Evolutionary conservation across 2,888 invertebrate species (phyloP).

Genomic region (Cataglyphis livida): DNA sequence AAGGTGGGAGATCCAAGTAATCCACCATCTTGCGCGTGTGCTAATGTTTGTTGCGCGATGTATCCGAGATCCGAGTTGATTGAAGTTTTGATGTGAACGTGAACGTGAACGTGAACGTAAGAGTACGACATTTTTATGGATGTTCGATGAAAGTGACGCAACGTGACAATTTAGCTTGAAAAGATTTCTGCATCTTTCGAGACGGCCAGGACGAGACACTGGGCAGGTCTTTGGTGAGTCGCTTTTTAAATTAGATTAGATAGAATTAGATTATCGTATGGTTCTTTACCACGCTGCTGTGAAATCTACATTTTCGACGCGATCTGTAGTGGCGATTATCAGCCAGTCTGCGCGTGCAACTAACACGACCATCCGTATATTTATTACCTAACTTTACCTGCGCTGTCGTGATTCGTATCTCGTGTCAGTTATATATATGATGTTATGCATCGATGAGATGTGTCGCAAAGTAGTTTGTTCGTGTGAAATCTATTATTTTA

Average conservation of each 20-base stretch:
- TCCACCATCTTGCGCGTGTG: slow-evolving; percentile 13
- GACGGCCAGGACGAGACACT: slow-evolving; percentile 24
- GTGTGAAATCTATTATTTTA: not conserved
- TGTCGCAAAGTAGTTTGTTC: not conserved
- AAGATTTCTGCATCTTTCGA: slow-evolving; percentile 15
- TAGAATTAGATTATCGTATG: slow-evolving; percentile 18
- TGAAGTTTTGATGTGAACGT: slow-evolving; percentile 33
- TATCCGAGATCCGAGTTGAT: slow-evolving; percentile 30
- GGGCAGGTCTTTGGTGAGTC: slow-evolving; percentile 57
- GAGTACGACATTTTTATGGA: slow-evolving; percentile 16
- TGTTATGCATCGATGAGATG: not conserved
- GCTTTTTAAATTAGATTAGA: slow-evolving; percentile 34
- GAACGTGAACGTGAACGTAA: slow-evolving; percentile 46
- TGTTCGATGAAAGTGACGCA: slow-evolving; percentile 48
- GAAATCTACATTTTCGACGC: not conserved
- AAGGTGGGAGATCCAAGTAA: too few species aligned
- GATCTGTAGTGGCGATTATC: not conserved
- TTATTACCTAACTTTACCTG: slow-evolving; percentile 41
- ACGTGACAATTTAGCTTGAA: slow-evolving; percentile 22
- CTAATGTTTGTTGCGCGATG: slow-evolving; percentile 5
- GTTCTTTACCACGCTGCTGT: not conserved
- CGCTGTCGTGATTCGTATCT: not conserved
- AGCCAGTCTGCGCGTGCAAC: too few species aligned
- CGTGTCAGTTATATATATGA: not conserved
- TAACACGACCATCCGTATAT: not conserved